Percentiles rank a stretch among this genome's conserved stretches.
These are phyloP conservation scores for Nephotettix cincticeps DNA, from an alignment of 1,140 invertebrate genomes.

Conservation along the genomic window DNA sequence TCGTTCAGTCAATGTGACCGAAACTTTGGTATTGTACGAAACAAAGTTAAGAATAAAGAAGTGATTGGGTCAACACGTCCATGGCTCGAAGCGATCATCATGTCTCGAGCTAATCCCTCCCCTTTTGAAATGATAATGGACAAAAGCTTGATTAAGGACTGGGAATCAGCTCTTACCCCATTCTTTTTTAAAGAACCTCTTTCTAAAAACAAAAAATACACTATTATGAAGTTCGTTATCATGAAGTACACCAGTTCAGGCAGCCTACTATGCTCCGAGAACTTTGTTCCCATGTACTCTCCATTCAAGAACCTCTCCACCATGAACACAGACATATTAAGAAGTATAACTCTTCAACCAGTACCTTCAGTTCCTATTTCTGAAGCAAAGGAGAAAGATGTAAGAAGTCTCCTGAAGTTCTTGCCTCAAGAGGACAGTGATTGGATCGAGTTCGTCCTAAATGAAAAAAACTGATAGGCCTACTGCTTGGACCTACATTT, in stretches of 20 bases:
- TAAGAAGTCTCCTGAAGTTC: not conserved
- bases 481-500: too few species aligned
- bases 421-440: not conserved
- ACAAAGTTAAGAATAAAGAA: slow-evolving; percentile 26
- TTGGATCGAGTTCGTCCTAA: not conserved
- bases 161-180: too few species aligned
- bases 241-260: too few species aligned
- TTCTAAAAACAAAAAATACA: not conserved
- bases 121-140: too few species aligned
- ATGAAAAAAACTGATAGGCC: not conserved
- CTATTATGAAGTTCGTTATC: not conserved
- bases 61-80: slow-evolving; percentile 16
- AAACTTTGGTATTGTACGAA: slow-evolving; percentile 27
- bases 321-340: not conserved
- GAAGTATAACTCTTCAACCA: not conserved
- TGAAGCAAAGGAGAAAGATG: not conserved
- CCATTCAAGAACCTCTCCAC: not conserved
- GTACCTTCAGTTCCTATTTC: not conserved
- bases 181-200: too few species aligned
- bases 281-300: not conserved
- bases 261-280: too few species aligned
- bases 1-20: slow-evolving; percentile 27
- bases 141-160: too few species aligned
- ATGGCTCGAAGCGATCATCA: too few species aligned
- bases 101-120: too few species aligned